Percentiles rank a stretch among this genome's conserved stretches.
phyloP scores from a whole-genome alignment of 2,888 invertebrate genomes.

The Melieria crassipennis region DNA sequence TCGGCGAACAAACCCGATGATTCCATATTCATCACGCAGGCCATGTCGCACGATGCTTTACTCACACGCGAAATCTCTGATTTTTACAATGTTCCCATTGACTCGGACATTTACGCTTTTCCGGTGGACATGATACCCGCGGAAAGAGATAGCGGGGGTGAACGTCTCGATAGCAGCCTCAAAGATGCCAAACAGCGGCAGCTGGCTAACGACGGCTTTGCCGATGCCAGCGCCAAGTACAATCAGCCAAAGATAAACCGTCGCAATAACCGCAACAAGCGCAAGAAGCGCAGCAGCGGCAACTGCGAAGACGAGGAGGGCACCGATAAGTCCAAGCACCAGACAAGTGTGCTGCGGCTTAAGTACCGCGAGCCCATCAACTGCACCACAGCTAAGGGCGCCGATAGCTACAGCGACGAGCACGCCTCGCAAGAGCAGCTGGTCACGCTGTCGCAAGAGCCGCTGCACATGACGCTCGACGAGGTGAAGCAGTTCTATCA shows the following conservation, averaged over 20 bases:
- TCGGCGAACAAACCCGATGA: constrained; percentile 82
- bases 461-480: constrained; percentile 84
- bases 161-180: constrained; percentile 19
- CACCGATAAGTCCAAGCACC: constrained; percentile 44
- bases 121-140: constrained; percentile 78
- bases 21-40: constrained; percentile 87
- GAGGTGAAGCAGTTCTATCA: constrained; percentile 87
- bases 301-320: constrained; percentile 52
- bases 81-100: constrained; percentile 89
- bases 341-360: constrained; percentile 45
- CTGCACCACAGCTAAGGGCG: constrained; percentile 14
- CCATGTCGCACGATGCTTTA: constrained; percentile 86
- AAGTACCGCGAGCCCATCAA: constrained; percentile 36
- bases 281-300: constrained; percentile 60
- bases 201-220: constrained; percentile 34
- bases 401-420: constrained; percentile 65
- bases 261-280: constrained; percentile 60
- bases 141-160: constrained; percentile 60
- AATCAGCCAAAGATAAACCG: constrained; percentile 55
- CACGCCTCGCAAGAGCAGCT: constrained; percentile 66
- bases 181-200: constrained; percentile 36
- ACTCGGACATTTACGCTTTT: constrained; percentile 87
- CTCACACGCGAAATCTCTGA: constrained; percentile 82
- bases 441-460: constrained; percentile 67
- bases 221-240: constrained; percentile 41